Base-by-base conservation (phyloP, 1,140 invertebrate species). In the Ectropis grisescens region DNA sequence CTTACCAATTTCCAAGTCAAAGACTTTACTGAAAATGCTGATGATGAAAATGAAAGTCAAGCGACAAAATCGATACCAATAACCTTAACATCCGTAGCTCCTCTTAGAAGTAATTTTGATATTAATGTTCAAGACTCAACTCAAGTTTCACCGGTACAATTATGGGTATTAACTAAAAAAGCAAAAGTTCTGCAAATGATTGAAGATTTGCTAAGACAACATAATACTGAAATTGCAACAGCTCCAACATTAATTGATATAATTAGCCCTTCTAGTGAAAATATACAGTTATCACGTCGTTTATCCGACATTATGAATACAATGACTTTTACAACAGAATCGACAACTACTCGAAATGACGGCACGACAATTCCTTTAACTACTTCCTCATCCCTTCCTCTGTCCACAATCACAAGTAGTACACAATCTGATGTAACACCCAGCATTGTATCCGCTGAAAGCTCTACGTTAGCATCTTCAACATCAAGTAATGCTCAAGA, bases 131-230 rank as follows among this genome's bases (percentile, higher is more conserved):
- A 69, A 34, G 55, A 76, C 47, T 58, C 69, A 13, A 62, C 33
- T 47, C 55, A 69, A 37, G 33, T 79, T 33, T 66, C 72, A 5
- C 62, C 54, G 12, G 37, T 72, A 24, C 69, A 79, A 43, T 45
- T 82, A 38, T 75, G 68, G 74, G 47, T 79, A 34, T 62, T 80
- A 37, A 79, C 78, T 7, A 81, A 81, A 54, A 78, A 78, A 60
- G 78, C 82, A 30, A 58, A 68, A 41, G 74, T 83, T 36, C 60
- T 83, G 31, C 72, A 78, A 64, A 79, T 82, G 64, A 82, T 83
- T 39, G 79, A 83, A 66, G 61, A 82, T 27, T 49, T 83, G 31
- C 62, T 83, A 46, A 42, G 56, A 40, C 59, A 72, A 45, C 81
- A 83, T 47, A 72, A 82, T 45, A 57, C 67, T 27, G 76, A 81